A percentile compares a stretch with the other conserved stretches of the same genome.
Conservation (phyloP, 1,140 invertebrate genomes). For the Drosophila santomea region DNA sequence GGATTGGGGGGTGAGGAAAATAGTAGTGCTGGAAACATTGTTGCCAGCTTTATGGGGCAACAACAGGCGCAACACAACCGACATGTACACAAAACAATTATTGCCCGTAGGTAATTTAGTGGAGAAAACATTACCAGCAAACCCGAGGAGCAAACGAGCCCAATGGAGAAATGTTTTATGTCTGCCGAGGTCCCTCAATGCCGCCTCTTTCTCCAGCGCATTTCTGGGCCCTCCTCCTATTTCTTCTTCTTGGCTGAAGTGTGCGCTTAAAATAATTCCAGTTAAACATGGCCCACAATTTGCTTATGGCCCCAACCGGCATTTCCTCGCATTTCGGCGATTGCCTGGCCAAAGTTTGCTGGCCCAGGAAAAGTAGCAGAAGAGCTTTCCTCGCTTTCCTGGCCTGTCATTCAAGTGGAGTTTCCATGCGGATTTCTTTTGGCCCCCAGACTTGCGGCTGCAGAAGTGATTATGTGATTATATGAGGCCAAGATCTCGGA, state of each 20-base stretch:
- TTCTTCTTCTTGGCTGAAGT: slow-evolving; percentile 6
- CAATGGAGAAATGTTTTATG: slow-evolving; percentile 67
- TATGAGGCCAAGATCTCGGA: slow-evolving; percentile 2
- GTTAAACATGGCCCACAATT: slow-evolving; percentile 76
- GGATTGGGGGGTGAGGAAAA: too few species aligned
- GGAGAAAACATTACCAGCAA: slow-evolving; percentile 58
- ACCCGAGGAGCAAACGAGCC: slow-evolving; percentile 24
- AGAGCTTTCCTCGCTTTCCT: slow-evolving; percentile 32
- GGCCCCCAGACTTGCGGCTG: slow-evolving; percentile 5
- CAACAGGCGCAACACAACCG: slow-evolving; percentile 20
- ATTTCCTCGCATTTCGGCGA: slow-evolving; percentile 45
- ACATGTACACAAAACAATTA: slow-evolving; percentile 79
- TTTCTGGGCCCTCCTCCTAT: slow-evolving; percentile 3
- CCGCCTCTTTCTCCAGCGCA: slow-evolving; percentile 2
- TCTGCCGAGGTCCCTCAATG: slow-evolving; percentile 25
- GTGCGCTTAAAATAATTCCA: slow-evolving; percentile 73
- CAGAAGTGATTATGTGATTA: slow-evolving; percentile 46
- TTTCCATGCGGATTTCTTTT: slow-evolving; percentile 33
- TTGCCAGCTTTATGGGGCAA: slow-evolving; percentile 38
- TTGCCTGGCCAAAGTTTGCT: slow-evolving; percentile 60
- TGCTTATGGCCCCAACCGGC: slow-evolving; percentile 49
- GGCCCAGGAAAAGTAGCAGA: slow-evolving; percentile 33
- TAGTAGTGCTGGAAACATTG: slow-evolving; percentile 27
- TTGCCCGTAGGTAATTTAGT: slow-evolving; percentile 77
- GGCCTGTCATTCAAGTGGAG: slow-evolving; percentile 46